A percentile compares a stretch with the other conserved stretches of the same genome.
Evolutionary conservation across 1,140 invertebrate species (phyloP).

Genomic region (Bombus soroeensis): DNA sequence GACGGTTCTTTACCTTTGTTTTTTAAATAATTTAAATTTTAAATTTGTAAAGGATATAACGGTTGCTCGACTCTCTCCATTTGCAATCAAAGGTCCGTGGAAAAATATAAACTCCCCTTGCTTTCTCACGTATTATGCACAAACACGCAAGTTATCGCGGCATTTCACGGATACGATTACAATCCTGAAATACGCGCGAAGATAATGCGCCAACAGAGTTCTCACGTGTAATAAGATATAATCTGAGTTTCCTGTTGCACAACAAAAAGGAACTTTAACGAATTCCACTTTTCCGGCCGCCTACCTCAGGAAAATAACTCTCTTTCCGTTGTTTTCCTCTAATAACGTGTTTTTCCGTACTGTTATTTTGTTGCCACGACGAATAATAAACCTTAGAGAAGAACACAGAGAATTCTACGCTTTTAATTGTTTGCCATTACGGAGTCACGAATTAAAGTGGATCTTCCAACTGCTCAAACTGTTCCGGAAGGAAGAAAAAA

Average conservation of each 20-base stretch:
- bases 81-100: neutral
- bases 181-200: constrained; percentile 45
- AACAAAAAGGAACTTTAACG: constrained; percentile 23
- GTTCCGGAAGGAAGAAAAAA: neutral
- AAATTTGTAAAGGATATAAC: neutral
- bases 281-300: constrained; percentile 39
- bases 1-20: neutral
- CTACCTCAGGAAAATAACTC: constrained; percentile 9
- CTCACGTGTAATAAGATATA: constrained; percentile 59
- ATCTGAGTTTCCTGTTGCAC: constrained; percentile 56
- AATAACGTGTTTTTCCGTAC: neutral
- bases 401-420: neutral
- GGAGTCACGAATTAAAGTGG: constrained; percentile 7
- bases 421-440: constrained; percentile 35
- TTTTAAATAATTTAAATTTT: neutral
- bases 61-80: neutral
- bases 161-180: constrained; percentile 51
- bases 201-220: constrained; percentile 31
- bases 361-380: neutral
- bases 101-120: neutral
- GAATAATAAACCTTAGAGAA: constrained; percentile 14
- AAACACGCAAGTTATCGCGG: constrained; percentile 19
- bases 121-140: constrained; percentile 27
- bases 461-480: neutral
- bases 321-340: neutral